Evolutionary conservation across 2,888 invertebrate species (phyloP), one percentile per base, ranked within the genome.

Genomic region (Agonopterix subpropinquella): DNA sequence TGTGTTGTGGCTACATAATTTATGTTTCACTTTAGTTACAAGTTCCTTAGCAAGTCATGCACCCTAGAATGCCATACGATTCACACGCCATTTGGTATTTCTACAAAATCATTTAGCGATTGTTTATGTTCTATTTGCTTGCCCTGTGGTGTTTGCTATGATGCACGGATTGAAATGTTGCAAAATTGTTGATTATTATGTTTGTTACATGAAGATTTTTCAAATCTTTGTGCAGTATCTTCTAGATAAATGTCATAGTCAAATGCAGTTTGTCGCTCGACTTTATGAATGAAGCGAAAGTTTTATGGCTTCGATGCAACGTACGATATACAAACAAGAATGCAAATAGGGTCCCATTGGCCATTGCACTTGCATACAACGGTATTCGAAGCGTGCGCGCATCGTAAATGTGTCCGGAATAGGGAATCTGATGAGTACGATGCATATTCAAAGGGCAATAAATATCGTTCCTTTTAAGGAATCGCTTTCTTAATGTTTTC

Each of bases 261-360:
- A 86, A 87, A 76, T 86, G 87, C 86, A 86, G 87, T 87, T 87
- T 86, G 85, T 81, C 62, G 54, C 53, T 57, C 57, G 53, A 55
- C 53, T 51, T 53, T 53, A 58, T 71, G 67, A 70, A 63, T 56
- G 59, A 63, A 71, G 71, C 68, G 77, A 80, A 79, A 79, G 80
- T 76, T 68, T 42, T 61, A 59, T 64, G 65, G 59, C 59, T 65
- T 67, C 61, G 68, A 73, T 72, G 69, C 67, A 72, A 67, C 64
- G 65, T 64, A 58, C 63, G 72, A 74, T 77, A 78, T 78, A 76
- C 75, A 75, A 76, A 80, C 65, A 59, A 63, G 72, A 70, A 77
- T 74, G 77, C 73, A 73, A 80, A 77, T 74, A 59, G 61, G 63
- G 67, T 64, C 64, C 65, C 65, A 66, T 67, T 75, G 76, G 73